Conservation (phyloP, 2,113 vertebrate genomes). For the Symphodus melops region DNA sequence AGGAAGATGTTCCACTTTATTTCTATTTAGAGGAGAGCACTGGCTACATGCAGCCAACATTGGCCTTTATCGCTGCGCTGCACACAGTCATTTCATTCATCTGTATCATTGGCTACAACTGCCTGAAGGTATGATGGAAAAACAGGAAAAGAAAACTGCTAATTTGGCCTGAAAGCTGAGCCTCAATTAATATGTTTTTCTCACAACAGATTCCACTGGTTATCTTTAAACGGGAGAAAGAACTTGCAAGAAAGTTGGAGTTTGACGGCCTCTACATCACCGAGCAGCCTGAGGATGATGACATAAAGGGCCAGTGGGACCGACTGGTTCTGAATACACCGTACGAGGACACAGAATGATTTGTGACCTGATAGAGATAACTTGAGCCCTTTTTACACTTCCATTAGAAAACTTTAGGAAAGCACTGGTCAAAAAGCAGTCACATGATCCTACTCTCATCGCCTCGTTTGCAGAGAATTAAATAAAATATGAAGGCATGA, state of each 20-base stretch:
- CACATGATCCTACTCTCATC: too few species aligned
- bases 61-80: constrained; percentile 86
- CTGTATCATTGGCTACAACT: constrained; percentile 97
- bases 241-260: constrained; percentile 93
- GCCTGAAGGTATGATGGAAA: constrained; percentile 86
- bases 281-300: constrained; percentile 92
- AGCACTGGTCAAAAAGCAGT: too few species aligned
- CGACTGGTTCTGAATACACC: constrained; percentile 92
- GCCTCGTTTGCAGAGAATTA: too few species aligned
- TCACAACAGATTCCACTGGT: constrained; percentile 88
- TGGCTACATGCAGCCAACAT: constrained; percentile 93
- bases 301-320: constrained; percentile 96
- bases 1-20: constrained; percentile 89
- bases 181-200: constrained; percentile 12
- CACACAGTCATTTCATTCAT: constrained; percentile 94
- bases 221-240: constrained; percentile 95
- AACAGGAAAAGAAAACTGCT: not conserved
- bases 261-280: constrained; percentile 94
- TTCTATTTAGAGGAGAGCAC: constrained; percentile 96
- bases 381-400: not conserved
- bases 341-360: constrained; percentile 72
- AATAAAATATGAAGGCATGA: too few species aligned
- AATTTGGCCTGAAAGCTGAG: not conserved
- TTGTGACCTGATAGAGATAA: not conserved
- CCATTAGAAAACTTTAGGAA: too few species aligned